These are phyloP conservation scores for Pseudanteris insignis DNA, from an alignment of 2,888 invertebrate species.

Conservation along the genomic window DNA sequence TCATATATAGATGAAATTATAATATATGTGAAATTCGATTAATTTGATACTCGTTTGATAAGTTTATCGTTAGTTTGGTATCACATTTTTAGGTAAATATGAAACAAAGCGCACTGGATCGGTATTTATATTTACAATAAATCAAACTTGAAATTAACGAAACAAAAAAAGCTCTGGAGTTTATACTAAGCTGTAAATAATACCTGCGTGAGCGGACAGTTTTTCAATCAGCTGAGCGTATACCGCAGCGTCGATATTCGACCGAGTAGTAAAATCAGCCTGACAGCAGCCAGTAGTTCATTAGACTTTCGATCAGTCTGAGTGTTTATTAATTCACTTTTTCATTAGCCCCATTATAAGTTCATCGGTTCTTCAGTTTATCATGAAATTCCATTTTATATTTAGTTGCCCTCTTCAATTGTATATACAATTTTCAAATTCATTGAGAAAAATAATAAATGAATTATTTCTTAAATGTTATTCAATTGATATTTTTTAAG, in stretches of 20 bases:
- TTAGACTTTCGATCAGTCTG: conserved; percentile 30
- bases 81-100: too few species aligned
- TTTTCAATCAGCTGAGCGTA: conserved; percentile 28
- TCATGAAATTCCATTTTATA: too few species aligned
- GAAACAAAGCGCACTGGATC: too few species aligned
- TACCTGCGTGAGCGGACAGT: conserved; percentile 34
- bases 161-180: conserved; percentile 13
- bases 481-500: too few species aligned
- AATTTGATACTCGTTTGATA: too few species aligned
- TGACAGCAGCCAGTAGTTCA: conserved; percentile 33
- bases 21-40: too few species aligned
- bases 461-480: too few species aligned
- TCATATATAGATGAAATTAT: too few species aligned
- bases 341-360: conserved; percentile 13
- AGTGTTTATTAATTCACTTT: conserved; percentile 35
- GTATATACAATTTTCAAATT: too few species aligned
- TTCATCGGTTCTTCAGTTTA: conserved; percentile 7
- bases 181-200: conserved; percentile 35
- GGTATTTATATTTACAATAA: conserved; percentile 15
- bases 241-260: conserved; percentile 28
- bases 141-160: conserved; percentile 20
- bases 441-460: too few species aligned
- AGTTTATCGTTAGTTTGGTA: too few species aligned
- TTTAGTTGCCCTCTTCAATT: too few species aligned
- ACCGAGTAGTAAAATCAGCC: conserved; percentile 34